These are phyloP conservation scores for Ambastaia sidthimunki DNA, from an alignment of 2,797 vertebrate genomes.

Conservation along the genomic window DNA sequence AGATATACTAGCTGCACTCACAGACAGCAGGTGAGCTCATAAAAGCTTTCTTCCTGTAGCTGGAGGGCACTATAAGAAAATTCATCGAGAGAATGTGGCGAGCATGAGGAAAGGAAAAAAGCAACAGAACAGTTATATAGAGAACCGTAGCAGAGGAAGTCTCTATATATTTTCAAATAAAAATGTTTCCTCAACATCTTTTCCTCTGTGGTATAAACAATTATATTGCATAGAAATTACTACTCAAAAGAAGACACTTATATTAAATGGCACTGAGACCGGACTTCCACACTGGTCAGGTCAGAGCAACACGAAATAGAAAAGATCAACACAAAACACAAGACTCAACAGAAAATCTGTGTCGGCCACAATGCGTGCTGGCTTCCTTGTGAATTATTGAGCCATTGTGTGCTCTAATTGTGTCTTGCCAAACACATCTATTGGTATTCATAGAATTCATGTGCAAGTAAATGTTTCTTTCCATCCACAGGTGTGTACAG, in stretches of 20 bases:
- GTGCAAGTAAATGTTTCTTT: slow-evolving; percentile 71
- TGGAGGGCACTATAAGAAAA: slow-evolving; percentile 71
- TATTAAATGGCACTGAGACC: slow-evolving; percentile 62
- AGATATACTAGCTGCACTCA: slow-evolving; percentile 69
- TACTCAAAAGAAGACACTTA: slow-evolving; percentile 58
- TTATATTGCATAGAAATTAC: slow-evolving; percentile 66
- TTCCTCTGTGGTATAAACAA: slow-evolving; percentile 62
- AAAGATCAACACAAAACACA: no score
- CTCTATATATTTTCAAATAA: slow-evolving; percentile 62
- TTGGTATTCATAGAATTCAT: slow-evolving; percentile 79
- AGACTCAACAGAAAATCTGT: slow-evolving; percentile 70
- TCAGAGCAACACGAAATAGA: no score
- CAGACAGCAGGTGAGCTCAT: slow-evolving; percentile 73
- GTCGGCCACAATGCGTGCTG: slow-evolving; percentile 66
- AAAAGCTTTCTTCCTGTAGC: slow-evolving; percentile 67
- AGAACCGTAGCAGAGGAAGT: slow-evolving; percentile 62
- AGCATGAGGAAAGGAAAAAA: slow-evolving; percentile 51
- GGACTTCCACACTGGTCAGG: slow-evolving; percentile 48
- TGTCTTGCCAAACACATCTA: slow-evolving; percentile 74
- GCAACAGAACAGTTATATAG: slow-evolving; percentile 35
- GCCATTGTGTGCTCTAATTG: slow-evolving; percentile 72
- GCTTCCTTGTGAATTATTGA: slow-evolving; percentile 68
- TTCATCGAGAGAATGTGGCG: slow-evolving; percentile 65
- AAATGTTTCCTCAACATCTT: slow-evolving; percentile 48
- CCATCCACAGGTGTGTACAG: slow-evolving; percentile 65